phyloP scores from a whole-genome alignment of 2,113 vertebrate species.

The Gymnarchus niloticus region DNA sequence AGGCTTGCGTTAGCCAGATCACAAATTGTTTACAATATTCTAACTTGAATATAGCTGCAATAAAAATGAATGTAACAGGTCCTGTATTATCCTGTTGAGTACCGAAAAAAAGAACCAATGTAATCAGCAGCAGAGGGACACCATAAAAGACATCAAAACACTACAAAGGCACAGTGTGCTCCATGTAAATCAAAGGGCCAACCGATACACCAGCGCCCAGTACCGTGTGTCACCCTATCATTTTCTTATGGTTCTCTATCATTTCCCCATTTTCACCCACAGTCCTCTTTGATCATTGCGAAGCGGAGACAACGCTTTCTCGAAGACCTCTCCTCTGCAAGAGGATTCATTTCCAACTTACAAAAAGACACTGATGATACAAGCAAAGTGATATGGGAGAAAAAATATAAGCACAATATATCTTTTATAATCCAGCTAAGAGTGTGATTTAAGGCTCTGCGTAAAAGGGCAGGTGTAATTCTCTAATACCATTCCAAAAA shows the following conservation, averaged over 20 bases:
- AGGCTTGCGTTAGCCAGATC: neutral
- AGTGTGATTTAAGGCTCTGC: neutral
- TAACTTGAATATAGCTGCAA: neutral
- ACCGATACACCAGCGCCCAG: neutral
- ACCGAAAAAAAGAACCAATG: neutral
- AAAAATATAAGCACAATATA: neutral
- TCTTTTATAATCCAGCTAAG: neutral
- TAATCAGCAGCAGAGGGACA: neutral
- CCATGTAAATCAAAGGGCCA: neutral
- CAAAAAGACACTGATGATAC: neutral
- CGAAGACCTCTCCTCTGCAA: neutral
- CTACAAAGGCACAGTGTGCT: neutral
- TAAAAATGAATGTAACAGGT: neutral
- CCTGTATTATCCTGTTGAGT: neutral
- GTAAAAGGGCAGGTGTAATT: neutral
- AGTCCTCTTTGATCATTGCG: neutral
- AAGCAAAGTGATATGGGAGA: neutral
- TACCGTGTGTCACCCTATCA: neutral
- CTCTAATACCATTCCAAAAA: neutral
- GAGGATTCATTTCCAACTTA: neutral
- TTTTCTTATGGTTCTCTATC: neutral
- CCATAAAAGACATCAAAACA: neutral
- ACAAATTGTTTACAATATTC: neutral
- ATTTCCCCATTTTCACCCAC: neutral
- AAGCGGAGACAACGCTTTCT: neutral